These are phyloP conservation scores for Heteractis magnifica DNA, from an alignment of 92 coral and sea anemone genomes.

Conservation along the genomic window DNA sequence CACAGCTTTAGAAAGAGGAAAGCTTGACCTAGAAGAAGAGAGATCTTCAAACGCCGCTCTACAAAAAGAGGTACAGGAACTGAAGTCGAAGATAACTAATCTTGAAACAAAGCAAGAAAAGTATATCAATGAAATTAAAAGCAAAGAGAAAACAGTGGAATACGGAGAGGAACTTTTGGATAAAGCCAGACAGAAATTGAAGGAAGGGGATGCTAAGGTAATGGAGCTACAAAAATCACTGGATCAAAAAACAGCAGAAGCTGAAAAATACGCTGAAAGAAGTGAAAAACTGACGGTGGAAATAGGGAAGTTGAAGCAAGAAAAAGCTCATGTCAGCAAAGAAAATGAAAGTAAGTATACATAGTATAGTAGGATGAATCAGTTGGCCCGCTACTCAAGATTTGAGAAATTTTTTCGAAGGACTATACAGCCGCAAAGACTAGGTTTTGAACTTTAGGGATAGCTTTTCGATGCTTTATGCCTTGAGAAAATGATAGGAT, in stretches of 20 bases:
- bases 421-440: too few species aligned
- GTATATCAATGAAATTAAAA: slow-evolving; percentile 48
- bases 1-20: slow-evolving; percentile 56
- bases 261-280: slow-evolving; percentile 48
- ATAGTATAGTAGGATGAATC: not conserved
- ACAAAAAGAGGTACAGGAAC: slow-evolving; percentile 59
- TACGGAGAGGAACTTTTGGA: slow-evolving; percentile 68
- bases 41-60: slow-evolving; percentile 29
- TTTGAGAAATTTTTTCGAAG: too few species aligned
- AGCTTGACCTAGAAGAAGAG: slow-evolving; percentile 36
- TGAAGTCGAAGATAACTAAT: slow-evolving; percentile 44
- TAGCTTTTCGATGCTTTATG: too few species aligned
- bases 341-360: slow-evolving; percentile 44
- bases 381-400: too few species aligned
- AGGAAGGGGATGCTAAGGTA: slow-evolving; percentile 48
- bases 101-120: slow-evolving; percentile 62
- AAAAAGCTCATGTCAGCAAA: slow-evolving; percentile 33
- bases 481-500: too few species aligned
- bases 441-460: too few species aligned
- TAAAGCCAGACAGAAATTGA: slow-evolving; percentile 55
- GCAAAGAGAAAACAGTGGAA: slow-evolving; percentile 51
- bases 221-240: slow-evolving; percentile 47
- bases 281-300: slow-evolving; percentile 42
- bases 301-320: slow-evolving; percentile 43
- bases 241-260: slow-evolving; percentile 40